Conservation (phyloP, 1,140 invertebrate species). For the Solenopsis fugax region DNA sequence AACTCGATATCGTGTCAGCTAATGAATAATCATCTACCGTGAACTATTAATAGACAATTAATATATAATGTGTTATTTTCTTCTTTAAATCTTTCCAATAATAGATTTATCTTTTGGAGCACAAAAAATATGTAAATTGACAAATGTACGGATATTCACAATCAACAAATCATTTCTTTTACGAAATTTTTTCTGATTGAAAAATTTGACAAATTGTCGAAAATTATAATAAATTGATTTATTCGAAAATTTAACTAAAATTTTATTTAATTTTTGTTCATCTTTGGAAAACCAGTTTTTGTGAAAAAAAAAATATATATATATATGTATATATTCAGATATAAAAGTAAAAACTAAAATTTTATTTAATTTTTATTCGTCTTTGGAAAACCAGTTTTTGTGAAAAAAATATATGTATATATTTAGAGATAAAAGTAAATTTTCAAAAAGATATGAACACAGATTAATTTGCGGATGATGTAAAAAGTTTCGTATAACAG, state of each 20-base stretch:
- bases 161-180: neutral
- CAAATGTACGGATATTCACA: neutral
- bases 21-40: neutral
- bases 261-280: neutral
- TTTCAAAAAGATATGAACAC: neutral
- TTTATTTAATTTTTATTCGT: neutral
- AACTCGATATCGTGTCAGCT: neutral
- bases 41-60: neutral
- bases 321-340: neutral
- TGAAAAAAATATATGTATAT: neutral
- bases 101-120: neutral
- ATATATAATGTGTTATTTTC: neutral
- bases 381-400: neutral
- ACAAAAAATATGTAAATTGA: neutral
- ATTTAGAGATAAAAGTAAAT: neutral
- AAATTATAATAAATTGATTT: slow-evolving; percentile 16
- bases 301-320: too few relatives aligned
- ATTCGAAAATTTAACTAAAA: neutral
- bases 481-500: slow-evolving; percentile 23
- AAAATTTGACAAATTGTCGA: neutral
- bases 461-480: neutral
- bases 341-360: neutral
- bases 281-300: neutral
- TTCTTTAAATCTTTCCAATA: neutral
- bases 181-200: neutral